A percentile compares a stretch with the other conserved stretches of the same genome.
Conservation (phyloP, 1,140 invertebrate genomes). For the Nephila pilipes region DNA sequence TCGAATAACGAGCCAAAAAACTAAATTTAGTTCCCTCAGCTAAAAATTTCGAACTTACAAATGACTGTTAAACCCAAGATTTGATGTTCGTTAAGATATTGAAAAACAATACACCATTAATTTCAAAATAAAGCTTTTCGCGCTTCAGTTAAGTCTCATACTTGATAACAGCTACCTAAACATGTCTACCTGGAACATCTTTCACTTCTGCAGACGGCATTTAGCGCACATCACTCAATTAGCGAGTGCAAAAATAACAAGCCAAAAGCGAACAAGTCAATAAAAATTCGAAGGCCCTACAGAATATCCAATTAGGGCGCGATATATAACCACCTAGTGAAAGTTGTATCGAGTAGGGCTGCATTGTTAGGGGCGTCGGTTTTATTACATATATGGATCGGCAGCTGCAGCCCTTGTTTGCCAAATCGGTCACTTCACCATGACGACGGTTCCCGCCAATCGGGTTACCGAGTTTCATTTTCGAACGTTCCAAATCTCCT, state of each 20-base stretch:
- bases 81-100: no score
- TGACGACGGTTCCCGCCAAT: slow-evolving; percentile 56
- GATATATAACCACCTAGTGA: neutral
- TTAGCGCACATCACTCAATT: neutral
- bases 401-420: slow-evolving; percentile 45
- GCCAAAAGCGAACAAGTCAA: slow-evolving; percentile 18
- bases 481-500: slow-evolving; percentile 19
- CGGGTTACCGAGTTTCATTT: slow-evolving; percentile 39
- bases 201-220: neutral
- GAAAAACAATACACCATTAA: no score
- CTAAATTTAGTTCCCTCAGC: no score
- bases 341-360: neutral
- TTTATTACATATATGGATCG: slow-evolving; percentile 48
- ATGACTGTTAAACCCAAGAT: no score
- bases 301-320: slow-evolving; percentile 52
- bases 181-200: neutral
- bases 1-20: no score
- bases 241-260: slow-evolving; percentile 32
- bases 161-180: neutral
- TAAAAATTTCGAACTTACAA: no score
- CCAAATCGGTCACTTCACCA: slow-evolving; percentile 60
- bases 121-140: no score
- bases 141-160: no score
- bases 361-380: slow-evolving; percentile 59
- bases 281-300: slow-evolving; percentile 27